Evolutionary conservation across 2,888 invertebrate species (phyloP).

Genomic region (Watsonalla cultraria): DNA sequence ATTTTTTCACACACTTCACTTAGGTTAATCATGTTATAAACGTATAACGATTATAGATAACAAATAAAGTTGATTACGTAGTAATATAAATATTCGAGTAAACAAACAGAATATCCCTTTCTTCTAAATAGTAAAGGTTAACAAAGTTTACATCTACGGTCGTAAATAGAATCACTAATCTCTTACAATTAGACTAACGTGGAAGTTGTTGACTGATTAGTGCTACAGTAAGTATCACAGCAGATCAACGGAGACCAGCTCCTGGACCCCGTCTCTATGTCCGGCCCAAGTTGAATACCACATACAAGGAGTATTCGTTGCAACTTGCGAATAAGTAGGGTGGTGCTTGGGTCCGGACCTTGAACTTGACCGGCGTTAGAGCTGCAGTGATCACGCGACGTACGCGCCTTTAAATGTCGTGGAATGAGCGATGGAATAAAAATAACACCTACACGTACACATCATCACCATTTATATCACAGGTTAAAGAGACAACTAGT

Average conservation of each 20-base stretch:
- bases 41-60: constrained; percentile 61
- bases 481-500: constrained; percentile 22
- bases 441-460: constrained; percentile 10
- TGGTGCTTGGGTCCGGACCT: constrained; percentile 25
- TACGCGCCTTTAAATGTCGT: constrained; percentile 26
- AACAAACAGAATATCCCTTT: constrained; percentile 63
- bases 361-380: constrained; percentile 18
- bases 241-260: constrained; percentile 62
- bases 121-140: constrained; percentile 69
- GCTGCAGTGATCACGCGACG: constrained; percentile 26
- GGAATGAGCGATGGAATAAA: constrained; percentile 29
- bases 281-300: constrained; percentile 25
- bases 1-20: constrained; percentile 76
- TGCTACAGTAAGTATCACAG: constrained; percentile 77
- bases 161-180: constrained; percentile 70
- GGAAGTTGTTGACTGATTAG: constrained; percentile 71
- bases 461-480: constrained; percentile 17
- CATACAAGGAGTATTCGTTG: not conserved
- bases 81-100: constrained; percentile 64
- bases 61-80: constrained; percentile 56
- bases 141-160: constrained; percentile 67
- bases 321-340: constrained; percentile 5
- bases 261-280: constrained; percentile 36
- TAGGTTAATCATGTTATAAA: constrained; percentile 64
- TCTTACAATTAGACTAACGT: constrained; percentile 71